Evolutionary conservation across 2,888 invertebrate species (phyloP), one percentile per base, ranked within the genome.

Genomic region (Lochmaea capreae): DNA sequence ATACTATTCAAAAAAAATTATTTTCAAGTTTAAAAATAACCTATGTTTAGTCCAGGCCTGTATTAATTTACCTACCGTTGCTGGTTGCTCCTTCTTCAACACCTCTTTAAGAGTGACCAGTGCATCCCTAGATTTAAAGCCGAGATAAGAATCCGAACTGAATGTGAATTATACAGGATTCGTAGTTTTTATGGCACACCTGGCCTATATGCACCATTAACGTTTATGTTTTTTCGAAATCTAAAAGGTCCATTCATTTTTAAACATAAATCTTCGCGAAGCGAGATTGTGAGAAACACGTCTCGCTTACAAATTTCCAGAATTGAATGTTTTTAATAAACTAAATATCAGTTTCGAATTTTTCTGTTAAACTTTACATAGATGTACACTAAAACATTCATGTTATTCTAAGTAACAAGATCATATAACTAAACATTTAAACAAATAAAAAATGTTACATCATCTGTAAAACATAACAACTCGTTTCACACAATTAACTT

Each of bases 121-220:
- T 46, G 67, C 61, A 70, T 74, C 71, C 67, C 63, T 65, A 65
- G 73, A 74, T 74, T 70, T 63, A 42, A 52, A 54, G 49, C 49
- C 52, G 39, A 74, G 70, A 74, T 70, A 74, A 71, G 71, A 74
- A 58, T 67, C 66, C 66, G 57, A 70, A 67, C 62, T 62, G 68
- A 59, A 73, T 65, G 65, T 65, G 58, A 67, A 68, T 68, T 68
- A 68, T 68, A 61, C 67, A 42, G 67, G 67, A 67, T 67, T 58
- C 39, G 52, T 26, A 66, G 66, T n/a, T 33, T 61, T 68, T 68
- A 42, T 58, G 46, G 57, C 58, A 61, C 68, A 68, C 68, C 68
- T 68, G 68, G 67, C 9, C 22, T 26, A 26, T 52, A 11, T n/a
- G n/a, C 65, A 18, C 46, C 22, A 65, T 65, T 65, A 49, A 61